Conservation (phyloP, 2,113 vertebrate species). For the Ptychochromis oligacanthus region DNA sequence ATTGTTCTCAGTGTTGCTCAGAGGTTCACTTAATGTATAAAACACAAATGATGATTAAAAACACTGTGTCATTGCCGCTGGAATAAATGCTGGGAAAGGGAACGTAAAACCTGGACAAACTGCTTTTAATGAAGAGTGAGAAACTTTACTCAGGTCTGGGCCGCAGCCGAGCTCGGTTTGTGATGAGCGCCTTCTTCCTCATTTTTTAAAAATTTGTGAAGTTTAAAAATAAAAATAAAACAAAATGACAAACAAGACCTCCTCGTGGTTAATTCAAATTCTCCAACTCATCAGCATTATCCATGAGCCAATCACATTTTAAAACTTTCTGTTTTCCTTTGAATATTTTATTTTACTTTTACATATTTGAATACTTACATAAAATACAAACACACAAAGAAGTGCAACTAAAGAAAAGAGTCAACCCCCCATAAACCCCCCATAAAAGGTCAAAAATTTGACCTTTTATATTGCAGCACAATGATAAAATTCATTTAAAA, state of each 20-base stretch:
- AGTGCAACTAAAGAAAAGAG: not conserved
- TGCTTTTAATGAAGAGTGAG: not conserved
- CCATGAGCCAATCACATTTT: not conserved
- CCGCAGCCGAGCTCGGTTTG: not conserved
- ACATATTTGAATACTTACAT: not conserved
- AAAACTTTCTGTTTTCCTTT: not conserved
- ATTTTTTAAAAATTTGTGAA: not conserved
- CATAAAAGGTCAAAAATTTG: no score
- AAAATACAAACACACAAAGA: not conserved
- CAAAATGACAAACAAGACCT: not conserved
- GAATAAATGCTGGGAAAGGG: not conserved
- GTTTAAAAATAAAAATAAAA: not conserved
- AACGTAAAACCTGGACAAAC: not conserved
- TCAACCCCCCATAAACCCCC: no score
- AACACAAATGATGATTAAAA: not conserved
- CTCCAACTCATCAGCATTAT: not conserved
- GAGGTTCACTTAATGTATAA: not conserved
- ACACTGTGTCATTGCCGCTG: not conserved
- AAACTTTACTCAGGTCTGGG: not conserved
- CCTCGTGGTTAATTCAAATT: not conserved
- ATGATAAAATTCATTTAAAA: accelerated
- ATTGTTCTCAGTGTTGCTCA: not conserved
- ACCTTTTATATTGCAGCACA: no score
- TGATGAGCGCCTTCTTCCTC: not conserved
- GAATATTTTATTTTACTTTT: not conserved